Conservation (phyloP, 2,797 vertebrate genomes). For the Enteromius anoplus region DNA sequence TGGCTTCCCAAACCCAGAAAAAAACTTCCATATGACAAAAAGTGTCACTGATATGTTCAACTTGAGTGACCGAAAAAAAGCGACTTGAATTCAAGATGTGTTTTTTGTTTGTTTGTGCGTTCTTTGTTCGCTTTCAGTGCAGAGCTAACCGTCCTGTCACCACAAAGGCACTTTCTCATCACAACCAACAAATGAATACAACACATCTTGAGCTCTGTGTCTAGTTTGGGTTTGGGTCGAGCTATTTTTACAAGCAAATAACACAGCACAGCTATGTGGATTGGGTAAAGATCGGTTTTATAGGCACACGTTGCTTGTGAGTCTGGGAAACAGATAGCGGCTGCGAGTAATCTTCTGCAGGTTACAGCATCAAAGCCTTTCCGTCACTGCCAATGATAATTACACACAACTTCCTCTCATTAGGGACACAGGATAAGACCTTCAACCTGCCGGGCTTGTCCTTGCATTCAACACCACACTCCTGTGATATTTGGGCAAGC, state of each 20-base stretch:
- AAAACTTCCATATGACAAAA: conserved; percentile 11
- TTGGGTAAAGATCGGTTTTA: conserved; percentile 1
- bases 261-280: conserved; percentile 5
- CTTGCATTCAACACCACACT: neutral
- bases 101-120: conserved; percentile 10
- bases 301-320: conserved; percentile 25
- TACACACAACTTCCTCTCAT: conserved; percentile 55
- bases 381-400: conserved; percentile 46
- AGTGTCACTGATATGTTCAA: conserved; percentile 20
- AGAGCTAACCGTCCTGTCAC: conserved; percentile 11
- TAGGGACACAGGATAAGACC: conserved; percentile 27
- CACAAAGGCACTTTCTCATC: conserved; percentile 28
- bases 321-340: conserved; percentile 37
- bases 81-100: neutral
- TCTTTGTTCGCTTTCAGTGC: conserved; percentile 4
- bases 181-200: neutral
- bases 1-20: conserved; percentile 37
- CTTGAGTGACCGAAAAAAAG: neutral
- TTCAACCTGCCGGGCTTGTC: conserved; percentile 51
- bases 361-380: conserved; percentile 45
- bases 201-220: conserved; percentile 7
- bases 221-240: conserved; percentile 19
- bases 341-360: conserved; percentile 9
- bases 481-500: neutral
- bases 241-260: conserved; percentile 40